A percentile compares a stretch with the other conserved stretches of the same genome.
Conservation (phyloP, 2,113 vertebrate species). For the Antechinus stuartii region DNA sequence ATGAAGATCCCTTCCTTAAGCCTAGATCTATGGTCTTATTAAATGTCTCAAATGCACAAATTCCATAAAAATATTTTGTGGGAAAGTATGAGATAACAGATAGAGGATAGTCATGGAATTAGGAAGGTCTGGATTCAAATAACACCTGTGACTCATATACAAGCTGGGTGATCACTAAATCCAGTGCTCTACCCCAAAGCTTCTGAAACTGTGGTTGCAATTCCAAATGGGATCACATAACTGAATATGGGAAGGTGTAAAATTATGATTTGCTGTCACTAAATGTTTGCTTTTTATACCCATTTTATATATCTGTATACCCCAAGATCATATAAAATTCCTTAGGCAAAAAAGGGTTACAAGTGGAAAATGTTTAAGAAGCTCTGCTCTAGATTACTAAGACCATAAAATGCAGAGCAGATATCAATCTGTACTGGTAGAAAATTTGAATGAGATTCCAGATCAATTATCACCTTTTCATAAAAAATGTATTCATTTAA, state of each 20-base stretch:
- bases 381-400: background rate
- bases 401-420: background rate
- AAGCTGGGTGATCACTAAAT: background rate
- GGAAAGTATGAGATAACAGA: background rate
- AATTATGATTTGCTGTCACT: too few relatives aligned
- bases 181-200: background rate
- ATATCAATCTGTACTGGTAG: background rate
- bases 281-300: too few relatives aligned
- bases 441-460: background rate
- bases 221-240: too few relatives aligned
- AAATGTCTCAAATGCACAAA: background rate
- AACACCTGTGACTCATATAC: background rate
- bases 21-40: background rate
- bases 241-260: too few relatives aligned
- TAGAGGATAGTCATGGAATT: background rate
- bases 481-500: background rate
- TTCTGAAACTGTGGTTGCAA: too few relatives aligned
- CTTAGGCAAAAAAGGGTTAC: too few relatives aligned
- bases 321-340: too few relatives aligned
- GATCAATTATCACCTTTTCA: background rate
- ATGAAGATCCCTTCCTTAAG: conserved; percentile 3
- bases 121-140: background rate
- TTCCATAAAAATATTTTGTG: background rate
- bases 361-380: too few relatives aligned
- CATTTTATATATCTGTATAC: too few relatives aligned